Evolutionary conservation across 2,113 vertebrate species (phyloP).

Genomic region (Mesocricetus auratus): DNA sequence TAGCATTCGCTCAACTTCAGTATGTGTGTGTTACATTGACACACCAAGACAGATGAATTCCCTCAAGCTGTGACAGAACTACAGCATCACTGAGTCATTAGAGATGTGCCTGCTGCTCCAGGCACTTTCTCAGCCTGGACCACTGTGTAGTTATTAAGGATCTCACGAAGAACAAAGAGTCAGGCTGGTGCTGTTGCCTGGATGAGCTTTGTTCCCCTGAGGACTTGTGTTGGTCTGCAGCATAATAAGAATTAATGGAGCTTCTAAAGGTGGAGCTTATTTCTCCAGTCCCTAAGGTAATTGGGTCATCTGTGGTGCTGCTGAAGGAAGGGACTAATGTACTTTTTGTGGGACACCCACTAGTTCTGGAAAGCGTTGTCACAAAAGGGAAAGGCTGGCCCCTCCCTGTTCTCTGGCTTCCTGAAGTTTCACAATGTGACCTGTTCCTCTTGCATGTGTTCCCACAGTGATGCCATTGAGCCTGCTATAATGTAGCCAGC

Average conservation of each 20-base stretch:
- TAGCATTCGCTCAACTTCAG: neutral
- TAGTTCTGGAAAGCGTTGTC: neutral
- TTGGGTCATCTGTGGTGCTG: neutral
- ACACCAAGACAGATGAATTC: neutral
- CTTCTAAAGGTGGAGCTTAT: neutral
- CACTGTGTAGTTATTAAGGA: neutral
- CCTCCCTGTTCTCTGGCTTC: neutral
- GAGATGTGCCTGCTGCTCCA: too few relatives aligned
- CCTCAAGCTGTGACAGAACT: neutral
- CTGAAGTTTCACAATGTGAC: neutral
- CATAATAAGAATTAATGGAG: neutral
- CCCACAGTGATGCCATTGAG: neutral
- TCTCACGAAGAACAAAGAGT: neutral
- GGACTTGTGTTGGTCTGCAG: neutral
- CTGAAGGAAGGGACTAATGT: neutral
- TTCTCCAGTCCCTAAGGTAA: neutral
- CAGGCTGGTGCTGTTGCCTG: neutral
- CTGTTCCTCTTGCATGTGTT: neutral
- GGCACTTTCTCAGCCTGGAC: neutral
- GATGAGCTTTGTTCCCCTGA: neutral
- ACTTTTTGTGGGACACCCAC: neutral
- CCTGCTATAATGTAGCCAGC: neutral
- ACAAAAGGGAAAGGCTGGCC: neutral
- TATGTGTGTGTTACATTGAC: neutral
- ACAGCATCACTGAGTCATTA: neutral